Conservation (phyloP, 2,113 vertebrate genomes). For the Columba livia region DNA sequence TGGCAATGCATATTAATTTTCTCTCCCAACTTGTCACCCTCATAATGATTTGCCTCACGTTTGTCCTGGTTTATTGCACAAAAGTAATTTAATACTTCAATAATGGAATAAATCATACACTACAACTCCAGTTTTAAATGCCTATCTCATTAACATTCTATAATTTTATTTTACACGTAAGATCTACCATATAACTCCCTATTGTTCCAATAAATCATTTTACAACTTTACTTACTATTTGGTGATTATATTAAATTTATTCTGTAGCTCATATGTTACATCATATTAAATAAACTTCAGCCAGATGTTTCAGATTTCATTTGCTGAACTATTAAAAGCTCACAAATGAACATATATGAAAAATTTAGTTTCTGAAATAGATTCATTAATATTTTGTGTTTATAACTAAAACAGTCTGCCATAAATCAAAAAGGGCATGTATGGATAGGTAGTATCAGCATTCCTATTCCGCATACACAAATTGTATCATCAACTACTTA, state of each 20-base stretch:
- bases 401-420: neutral
- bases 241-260: conserved; percentile 38
- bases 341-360: neutral
- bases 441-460: neutral
- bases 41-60: conserved; percentile 37
- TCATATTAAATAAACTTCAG: neutral
- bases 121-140: conserved; percentile 40
- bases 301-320: conserved; percentile 7
- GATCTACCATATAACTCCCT: neutral
- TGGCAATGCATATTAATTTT: conserved; percentile 15
- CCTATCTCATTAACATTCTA: conserved; percentile 59
- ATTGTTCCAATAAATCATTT: conserved; percentile 34
- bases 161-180: conserved; percentile 55
- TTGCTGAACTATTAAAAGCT: neutral
- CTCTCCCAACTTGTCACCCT: neutral
- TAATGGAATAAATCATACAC: conserved; percentile 40
- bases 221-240: conserved; percentile 23
- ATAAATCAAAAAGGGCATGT: neutral
- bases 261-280: neutral
- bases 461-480: neutral
- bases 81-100: conserved; percentile 57
- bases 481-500: neutral
- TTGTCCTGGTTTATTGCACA: conserved; percentile 39
- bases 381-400: neutral
- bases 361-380: neutral